phyloP scores from a whole-genome alignment of 2,113 vertebrate genomes.

The Nyctibius bracteatus region DNA sequence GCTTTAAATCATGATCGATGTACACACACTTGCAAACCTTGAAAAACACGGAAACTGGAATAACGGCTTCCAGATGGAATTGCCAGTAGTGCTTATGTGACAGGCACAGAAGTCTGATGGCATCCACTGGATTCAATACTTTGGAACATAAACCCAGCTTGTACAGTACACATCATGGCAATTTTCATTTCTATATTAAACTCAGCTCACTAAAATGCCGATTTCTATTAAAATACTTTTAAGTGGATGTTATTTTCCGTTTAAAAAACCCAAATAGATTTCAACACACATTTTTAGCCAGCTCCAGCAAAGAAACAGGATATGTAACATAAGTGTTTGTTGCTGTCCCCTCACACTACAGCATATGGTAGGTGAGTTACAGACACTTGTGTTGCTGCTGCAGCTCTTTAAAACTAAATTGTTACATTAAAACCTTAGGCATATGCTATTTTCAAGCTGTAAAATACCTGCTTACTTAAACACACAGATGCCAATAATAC shows the following conservation, averaged over 20 bases:
- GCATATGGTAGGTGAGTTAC: constrained; percentile 53
- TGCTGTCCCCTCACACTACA: constrained; percentile 46
- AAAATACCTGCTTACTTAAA: constrained; percentile 63
- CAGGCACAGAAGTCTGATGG: not conserved
- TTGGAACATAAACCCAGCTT: not conserved
- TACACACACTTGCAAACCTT: not conserved
- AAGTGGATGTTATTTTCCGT: not conserved
- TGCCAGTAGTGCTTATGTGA: not conserved
- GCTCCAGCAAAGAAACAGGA: not conserved
- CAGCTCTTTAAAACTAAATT: constrained; percentile 43
- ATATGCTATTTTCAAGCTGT: constrained; percentile 55
- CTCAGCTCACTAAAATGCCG: not conserved
- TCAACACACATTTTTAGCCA: not conserved
- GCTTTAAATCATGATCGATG: constrained; percentile 43
- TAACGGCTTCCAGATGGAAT: constrained; percentile 7
- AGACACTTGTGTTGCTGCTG: constrained; percentile 25
- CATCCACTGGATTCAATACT: not conserved
- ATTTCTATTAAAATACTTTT: not conserved
- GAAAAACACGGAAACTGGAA: constrained; percentile 26
- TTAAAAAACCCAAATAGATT: not conserved
- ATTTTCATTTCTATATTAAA: not conserved
- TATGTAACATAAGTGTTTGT: not conserved
- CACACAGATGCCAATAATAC: constrained; percentile 56
- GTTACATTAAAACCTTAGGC: constrained; percentile 48
- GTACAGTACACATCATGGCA: not conserved